phyloP scores from a whole-genome alignment of 1,140 invertebrate genomes.

The Odontomachus brunneus region DNA sequence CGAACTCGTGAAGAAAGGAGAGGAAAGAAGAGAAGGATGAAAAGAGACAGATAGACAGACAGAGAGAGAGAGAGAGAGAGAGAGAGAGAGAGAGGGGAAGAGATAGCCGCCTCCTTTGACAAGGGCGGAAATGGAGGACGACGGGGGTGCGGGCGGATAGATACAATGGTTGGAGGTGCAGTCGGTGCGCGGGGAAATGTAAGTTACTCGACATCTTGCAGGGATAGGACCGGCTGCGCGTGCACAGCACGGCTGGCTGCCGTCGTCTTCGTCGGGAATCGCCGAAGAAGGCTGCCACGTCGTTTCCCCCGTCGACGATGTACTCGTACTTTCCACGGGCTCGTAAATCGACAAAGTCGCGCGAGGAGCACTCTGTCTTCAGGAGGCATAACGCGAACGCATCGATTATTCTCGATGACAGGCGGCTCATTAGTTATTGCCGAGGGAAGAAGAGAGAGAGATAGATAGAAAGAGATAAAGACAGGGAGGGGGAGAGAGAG shows the following conservation, averaged over 20 bases:
- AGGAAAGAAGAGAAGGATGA: background rate
- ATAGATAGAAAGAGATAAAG: background rate
- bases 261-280: background rate
- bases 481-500: no score
- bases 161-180: background rate
- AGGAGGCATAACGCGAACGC: slow-evolving; percentile 46
- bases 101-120: background rate
- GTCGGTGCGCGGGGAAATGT: slow-evolving; percentile 6
- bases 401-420: slow-evolving; percentile 60
- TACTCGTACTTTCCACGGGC: slow-evolving; percentile 12
- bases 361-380: slow-evolving; percentile 11
- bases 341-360: slow-evolving; percentile 26
- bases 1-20: no score
- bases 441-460: slow-evolving; percentile 16
- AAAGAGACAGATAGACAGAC: background rate
- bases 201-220: slow-evolving; percentile 12
- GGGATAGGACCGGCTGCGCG: background rate
- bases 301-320: background rate
- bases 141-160: background rate
- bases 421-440: slow-evolving; percentile 61
- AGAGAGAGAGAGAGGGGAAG: background rate
- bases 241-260: slow-evolving; percentile 8
- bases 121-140: background rate
- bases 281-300: slow-evolving; percentile 8
- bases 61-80: background rate